Conservation (phyloP, 2,888 invertebrate species). For the Drosophila anomalata region DNA sequence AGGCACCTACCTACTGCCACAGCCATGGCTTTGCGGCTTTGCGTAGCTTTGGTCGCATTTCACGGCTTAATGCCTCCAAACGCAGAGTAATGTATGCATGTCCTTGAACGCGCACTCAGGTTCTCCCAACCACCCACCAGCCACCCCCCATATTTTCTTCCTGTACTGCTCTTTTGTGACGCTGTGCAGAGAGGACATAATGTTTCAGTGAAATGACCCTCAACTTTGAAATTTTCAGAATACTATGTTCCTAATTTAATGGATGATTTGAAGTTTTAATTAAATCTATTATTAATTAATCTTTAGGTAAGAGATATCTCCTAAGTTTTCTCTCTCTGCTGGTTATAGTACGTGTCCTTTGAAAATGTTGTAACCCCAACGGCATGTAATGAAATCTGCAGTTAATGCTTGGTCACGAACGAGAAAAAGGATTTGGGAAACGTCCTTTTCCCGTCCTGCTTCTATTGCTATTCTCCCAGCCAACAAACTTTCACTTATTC, state of each 20-base stretch:
- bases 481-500: constrained; percentile 23
- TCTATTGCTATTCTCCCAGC: constrained; percentile 13
- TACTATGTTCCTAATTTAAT: too few species aligned
- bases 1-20: constrained; percentile 3
- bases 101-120: constrained; percentile 55
- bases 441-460: constrained; percentile 18
- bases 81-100: constrained; percentile 41
- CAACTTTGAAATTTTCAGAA: not conserved
- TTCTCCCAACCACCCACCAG: not conserved
- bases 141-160: constrained; percentile 13
- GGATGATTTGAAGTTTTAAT: too few species aligned
- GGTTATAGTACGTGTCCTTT: constrained; percentile 19
- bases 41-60: constrained; percentile 40
- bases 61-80: constrained; percentile 52
- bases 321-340: not conserved
- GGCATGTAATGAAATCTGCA: constrained; percentile 21
- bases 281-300: not conserved
- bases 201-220: not conserved
- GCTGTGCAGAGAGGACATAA: not conserved
- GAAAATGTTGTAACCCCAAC: constrained; percentile 16
- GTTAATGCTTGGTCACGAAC: constrained; percentile 24
- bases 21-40: constrained; percentile 4
- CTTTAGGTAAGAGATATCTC: not conserved
- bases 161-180: constrained; percentile 23
- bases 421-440: constrained; percentile 11